These are phyloP conservation scores for Poecilia wingei DNA, from an alignment of 2,797 vertebrate species.

Conservation along the genomic window DNA sequence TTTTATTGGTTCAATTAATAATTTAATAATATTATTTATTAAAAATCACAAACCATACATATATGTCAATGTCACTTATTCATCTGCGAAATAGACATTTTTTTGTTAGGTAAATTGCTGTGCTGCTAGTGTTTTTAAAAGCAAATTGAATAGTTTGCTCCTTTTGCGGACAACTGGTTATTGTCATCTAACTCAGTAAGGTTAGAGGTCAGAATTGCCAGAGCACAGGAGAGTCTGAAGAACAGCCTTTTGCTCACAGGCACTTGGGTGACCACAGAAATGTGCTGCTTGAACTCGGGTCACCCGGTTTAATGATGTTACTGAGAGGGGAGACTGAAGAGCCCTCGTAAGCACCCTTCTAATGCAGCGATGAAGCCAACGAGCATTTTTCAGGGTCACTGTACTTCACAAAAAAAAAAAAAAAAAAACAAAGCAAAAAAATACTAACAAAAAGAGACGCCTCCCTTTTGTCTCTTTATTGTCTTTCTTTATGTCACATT, in stretches of 20 bases:
- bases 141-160: conserved; percentile 1
- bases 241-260: conserved; percentile 45
- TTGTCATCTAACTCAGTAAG: conserved; percentile 15
- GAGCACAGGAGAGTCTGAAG: conserved; percentile 14
- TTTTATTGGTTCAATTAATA: conserved; percentile 1
- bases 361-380: conserved; percentile 63
- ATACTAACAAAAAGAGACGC: conserved; percentile 1
- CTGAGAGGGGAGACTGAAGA: conserved; percentile 57
- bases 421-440: conserved; percentile 40
- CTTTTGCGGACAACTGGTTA: neutral
- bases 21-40: neutral
- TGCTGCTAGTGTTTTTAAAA: neutral
- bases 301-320: conserved; percentile 63
- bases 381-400: conserved; percentile 70
- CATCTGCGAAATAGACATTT: neutral
- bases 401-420: conserved; percentile 56
- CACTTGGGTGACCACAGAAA: conserved; percentile 48
- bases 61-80: neutral
- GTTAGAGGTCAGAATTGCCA: conserved; percentile 56
- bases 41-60: neutral
- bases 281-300: conserved; percentile 57
- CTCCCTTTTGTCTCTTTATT: conserved; percentile 31
- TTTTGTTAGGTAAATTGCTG: neutral
- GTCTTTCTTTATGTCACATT: conserved; percentile 48
- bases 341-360: conserved; percentile 59